Evolutionary conservation across 1,140 invertebrate genomes (phyloP), one percentile per base, ranked within the genome.

Genomic region (Drosophila navojoa): DNA sequence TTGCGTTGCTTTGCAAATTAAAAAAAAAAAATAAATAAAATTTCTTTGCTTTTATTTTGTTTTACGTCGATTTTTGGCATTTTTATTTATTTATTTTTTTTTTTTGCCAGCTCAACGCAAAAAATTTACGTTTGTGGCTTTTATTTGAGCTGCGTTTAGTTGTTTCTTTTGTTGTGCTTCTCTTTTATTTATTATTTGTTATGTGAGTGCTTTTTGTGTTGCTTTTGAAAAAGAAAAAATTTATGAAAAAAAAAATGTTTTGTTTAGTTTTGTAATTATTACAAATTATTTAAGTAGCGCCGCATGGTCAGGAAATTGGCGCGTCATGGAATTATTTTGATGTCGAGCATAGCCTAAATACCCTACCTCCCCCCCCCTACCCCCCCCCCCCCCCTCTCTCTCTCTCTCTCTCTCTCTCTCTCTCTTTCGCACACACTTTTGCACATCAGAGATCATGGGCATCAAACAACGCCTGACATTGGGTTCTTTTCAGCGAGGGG

Each of bases 41-140:
- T 32, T 29, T 35, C n/a, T 35, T 10, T 35, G 15, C 19, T 47
- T 47, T 16, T 4, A 13, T 32, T 47, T 47, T 59, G 42, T 29
- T 40, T 55, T 55, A 16, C 19, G 16, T 55, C 25, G 10, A 27
- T 50, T 71, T 63, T 68, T 5, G 3, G 50, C 13, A 16, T 42
- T 57, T 58, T 52, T 62, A 38, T 50, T n/a, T 25, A 27, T 47
- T 35, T 61, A 25, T 32, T 22, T 50, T 71, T 57, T 29, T 58
- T 53, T 52, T 77, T 76, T 79, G 72, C 29, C 70, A 76, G 55
- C 40, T 42, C 35, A 61, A 64, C 61, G 58, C 71, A 76, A 74
- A 74, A 61, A 79, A 66, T 79, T 55, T 57, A 71, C 71, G 66
- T 76, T 79, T 76, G 77, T 59, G 64, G 49, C 61, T 76, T 79